Percentiles rank a stretch among this genome's conserved stretches.
Evolutionary conservation across 2,797 vertebrate genomes (phyloP).

Genomic region (Poecilia gillii): DNA sequence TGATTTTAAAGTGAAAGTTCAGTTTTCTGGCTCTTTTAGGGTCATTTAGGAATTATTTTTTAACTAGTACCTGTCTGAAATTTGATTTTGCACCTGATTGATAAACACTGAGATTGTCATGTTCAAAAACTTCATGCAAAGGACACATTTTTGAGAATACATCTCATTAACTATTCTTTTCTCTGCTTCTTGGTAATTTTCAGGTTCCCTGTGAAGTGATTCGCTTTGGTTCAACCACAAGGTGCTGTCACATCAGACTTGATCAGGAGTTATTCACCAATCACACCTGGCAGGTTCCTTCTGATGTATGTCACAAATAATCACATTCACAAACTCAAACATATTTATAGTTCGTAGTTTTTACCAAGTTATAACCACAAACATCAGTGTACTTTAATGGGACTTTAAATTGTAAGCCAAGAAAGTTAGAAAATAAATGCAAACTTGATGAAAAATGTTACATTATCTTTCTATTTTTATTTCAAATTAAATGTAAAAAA

Average conservation of each 20-base stretch:
- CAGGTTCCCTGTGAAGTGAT: not conserved
- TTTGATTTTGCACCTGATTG: not conserved
- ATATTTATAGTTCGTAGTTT: not conserved
- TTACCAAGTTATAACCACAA: not conserved
- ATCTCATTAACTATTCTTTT: not conserved
- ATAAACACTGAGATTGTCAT: not conserved
- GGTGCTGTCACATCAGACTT: not conserved
- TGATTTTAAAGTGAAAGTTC: not conserved
- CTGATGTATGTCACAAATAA: not conserved
- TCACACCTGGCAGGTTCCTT: not conserved
- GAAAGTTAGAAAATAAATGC: not conserved
- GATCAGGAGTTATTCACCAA: not conserved
- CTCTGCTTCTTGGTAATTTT: not conserved
- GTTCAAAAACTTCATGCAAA: not conserved
- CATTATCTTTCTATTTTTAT: not conserved
- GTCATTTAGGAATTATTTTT: not conserved
- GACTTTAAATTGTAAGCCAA: not conserved
- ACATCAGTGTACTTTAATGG: not conserved
- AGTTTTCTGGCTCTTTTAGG: not conserved
- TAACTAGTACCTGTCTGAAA: not conserved
- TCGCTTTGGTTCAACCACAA: not conserved
- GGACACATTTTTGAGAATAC: not conserved
- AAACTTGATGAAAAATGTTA: not conserved
- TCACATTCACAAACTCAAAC: not conserved
- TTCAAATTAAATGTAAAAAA: not conserved